These are phyloP conservation scores for Drosophila seguyi DNA, from an alignment of 1,140 invertebrate genomes.

Conservation along the genomic window DNA sequence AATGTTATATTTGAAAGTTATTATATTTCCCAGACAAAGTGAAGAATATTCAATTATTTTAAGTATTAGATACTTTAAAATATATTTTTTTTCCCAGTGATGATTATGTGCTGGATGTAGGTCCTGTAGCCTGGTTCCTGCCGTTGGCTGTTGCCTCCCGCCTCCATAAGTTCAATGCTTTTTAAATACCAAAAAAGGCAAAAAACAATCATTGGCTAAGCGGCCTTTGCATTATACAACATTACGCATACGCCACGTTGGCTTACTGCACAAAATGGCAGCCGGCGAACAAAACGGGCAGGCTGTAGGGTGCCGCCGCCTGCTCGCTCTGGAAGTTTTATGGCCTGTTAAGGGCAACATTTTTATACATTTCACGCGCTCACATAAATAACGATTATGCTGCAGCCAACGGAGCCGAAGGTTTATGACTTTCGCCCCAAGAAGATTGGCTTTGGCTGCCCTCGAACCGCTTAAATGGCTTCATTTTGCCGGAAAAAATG, in stretches of 20 bases:
- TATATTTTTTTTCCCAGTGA: not conserved
- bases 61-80: not conserved
- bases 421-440: constrained; percentile 71
- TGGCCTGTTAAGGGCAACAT: constrained; percentile 65
- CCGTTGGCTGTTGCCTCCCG: constrained; percentile 2
- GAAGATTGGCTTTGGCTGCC: constrained; percentile 55
- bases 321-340: constrained; percentile 43
- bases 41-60: not conserved
- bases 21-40: not conserved
- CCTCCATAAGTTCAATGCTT: constrained; percentile 55
- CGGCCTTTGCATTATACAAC: constrained; percentile 47
- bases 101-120: not conserved
- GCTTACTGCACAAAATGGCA: constrained; percentile 44
- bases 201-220: constrained; percentile 53
- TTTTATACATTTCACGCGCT: constrained; percentile 80
- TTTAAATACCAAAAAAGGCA: constrained; percentile 58
- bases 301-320: not conserved
- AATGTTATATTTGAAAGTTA: not conserved
- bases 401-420: constrained; percentile 58
- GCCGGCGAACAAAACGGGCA: constrained; percentile 9
- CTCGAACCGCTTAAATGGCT: constrained; percentile 65
- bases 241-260: constrained; percentile 67
- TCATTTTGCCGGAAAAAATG: constrained; percentile 69
- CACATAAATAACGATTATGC: constrained; percentile 80
- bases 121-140: constrained; percentile 1